A percentile compares a stretch with the other conserved stretches of the same genome.
These are phyloP conservation scores for Alethe diademata DNA, from an alignment of 2,113 vertebrate genomes.

Conservation along the genomic window DNA sequence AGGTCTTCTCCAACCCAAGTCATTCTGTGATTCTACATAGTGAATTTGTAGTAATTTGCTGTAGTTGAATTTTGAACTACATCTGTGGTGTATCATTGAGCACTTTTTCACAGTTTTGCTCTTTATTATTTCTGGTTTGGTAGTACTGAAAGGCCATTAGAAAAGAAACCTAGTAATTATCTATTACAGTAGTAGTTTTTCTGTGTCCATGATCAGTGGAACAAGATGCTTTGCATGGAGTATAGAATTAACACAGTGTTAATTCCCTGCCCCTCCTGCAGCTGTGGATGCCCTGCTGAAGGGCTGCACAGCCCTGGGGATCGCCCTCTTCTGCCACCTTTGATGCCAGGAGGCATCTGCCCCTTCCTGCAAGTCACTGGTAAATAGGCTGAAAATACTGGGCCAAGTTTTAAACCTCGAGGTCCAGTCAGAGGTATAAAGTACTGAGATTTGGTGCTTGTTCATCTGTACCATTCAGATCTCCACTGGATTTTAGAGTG, in stretches of 20 bases:
- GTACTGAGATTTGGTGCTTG: not conserved
- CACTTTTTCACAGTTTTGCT: not conserved
- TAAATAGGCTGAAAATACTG: not conserved
- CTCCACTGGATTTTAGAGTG: not conserved
- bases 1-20: not conserved
- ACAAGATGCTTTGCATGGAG: not conserved
- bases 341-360: not conserved
- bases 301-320: not conserved
- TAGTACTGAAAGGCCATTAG: not conserved
- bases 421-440: not conserved
- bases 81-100: not conserved
- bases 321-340: not conserved
- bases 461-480: not conserved
- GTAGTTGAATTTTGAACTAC: not conserved
- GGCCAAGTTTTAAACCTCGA: not conserved
- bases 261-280: not conserved
- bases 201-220: not conserved
- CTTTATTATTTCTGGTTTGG: not conserved
- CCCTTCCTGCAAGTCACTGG: not conserved
- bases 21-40: not conserved
- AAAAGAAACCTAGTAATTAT: not conserved
- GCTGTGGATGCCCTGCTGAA: not conserved
- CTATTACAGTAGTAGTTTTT: not conserved
- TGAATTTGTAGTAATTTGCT: not conserved
- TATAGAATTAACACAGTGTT: not conserved